Evolutionary conservation across 1,140 invertebrate species (phyloP), one percentile per base, ranked within the genome.

Genomic region (Mizuhopecten yessoensis): DNA sequence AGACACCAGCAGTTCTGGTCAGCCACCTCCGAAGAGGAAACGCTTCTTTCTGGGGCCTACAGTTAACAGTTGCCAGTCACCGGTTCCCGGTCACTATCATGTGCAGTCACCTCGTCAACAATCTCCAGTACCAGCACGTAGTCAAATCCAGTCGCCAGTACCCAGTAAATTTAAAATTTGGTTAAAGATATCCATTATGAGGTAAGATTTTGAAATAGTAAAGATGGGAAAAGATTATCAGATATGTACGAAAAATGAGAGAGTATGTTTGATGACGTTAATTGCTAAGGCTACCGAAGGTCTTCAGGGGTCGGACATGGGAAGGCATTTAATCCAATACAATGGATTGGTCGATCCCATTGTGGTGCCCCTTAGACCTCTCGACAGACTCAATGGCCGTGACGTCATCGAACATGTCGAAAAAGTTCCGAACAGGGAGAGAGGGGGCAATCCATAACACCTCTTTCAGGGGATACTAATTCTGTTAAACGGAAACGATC

Each of bases 231-330:
- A 45, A 90, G 39, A 90, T 49, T 90, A 33, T 87, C 89, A 20
- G 39, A 87, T 33, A 34, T 87, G 0, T 49, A 87, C 17, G 86
- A 75, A 23, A 75, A 90, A 57, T 34, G 87, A 23, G 36, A 88
- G n/a, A 57, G 34, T 34, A 91, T 91, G 88, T 88, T 91, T 34
- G 88, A 91, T 87, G 39, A 89, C 29, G 90, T 89, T 15, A n/a
- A 86, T 88, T 15, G 89, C 57, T 0, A 57, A 87, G 34, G 87
- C 75, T 15, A 34, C 86, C 10, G n/a, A 42, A 17, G 75, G 34
- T 20, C 33, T 90, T 15, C 34, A 87, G 13, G 0, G 90, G 89
- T 34, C n/a, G n/a, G n/a, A n/a, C n/a, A 49, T 91, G 34, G 87
- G 87, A 36, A 89, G 90, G 45, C 39, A 87, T 7, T 34, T 45